A percentile compares a stretch with the other conserved stretches of the same genome.
Conservation (phyloP, 1,140 invertebrate genomes). For the Drosophila virilis region DNA sequence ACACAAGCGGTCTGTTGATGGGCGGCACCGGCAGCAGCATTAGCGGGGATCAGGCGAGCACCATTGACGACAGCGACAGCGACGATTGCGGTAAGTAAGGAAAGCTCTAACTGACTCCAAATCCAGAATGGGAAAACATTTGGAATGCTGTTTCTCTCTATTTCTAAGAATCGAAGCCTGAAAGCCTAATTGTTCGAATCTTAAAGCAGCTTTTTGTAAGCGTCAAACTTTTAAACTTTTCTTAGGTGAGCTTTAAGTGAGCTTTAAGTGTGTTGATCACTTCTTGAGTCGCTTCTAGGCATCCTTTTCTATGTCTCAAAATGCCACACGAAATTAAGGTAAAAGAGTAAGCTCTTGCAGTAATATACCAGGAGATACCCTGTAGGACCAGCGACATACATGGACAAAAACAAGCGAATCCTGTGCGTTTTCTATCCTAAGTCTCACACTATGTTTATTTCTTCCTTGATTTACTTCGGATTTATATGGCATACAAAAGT, state of each 20-base stretch:
- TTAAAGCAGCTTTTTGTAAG: background rate
- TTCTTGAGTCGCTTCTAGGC: too few species aligned
- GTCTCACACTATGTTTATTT: too few species aligned
- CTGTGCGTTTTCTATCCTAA: too few species aligned
- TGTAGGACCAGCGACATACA: too few species aligned
- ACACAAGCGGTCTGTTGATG: conserved; percentile 45
- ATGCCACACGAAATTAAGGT: too few species aligned
- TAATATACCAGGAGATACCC: too few species aligned
- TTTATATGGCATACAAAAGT: too few species aligned
- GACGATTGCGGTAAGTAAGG: conserved; percentile 75
- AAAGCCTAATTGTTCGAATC: background rate
- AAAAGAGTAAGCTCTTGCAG: too few species aligned
- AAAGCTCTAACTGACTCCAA: background rate
- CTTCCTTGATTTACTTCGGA: too few species aligned
- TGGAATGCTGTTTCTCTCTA: background rate
- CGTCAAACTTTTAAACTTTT: background rate
- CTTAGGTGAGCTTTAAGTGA: background rate
- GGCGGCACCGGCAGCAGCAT: conserved; percentile 74
- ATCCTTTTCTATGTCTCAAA: too few species aligned
- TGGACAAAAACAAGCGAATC: too few species aligned
- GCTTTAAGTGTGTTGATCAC: background rate
- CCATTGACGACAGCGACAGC: conserved; percentile 82
- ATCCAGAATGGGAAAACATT: too few species aligned
- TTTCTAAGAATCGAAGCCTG: background rate
- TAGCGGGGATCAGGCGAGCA: conserved; percentile 76